Base-by-base conservation (phyloP, 2,888 invertebrate genomes). In the Andrena chrysosceles region DNA sequence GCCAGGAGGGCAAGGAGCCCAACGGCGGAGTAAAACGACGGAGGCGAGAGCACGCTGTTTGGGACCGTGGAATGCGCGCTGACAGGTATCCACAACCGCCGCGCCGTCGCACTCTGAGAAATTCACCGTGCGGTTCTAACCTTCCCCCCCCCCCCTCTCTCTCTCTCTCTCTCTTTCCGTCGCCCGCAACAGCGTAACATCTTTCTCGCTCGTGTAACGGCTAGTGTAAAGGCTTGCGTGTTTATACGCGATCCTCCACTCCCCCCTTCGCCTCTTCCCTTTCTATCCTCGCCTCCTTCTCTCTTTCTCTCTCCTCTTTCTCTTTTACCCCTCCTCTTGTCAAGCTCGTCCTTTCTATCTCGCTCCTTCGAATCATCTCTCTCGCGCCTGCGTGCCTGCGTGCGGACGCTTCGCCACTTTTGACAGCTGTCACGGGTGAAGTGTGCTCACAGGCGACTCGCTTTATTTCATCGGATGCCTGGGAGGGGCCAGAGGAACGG, bases 1-100 rank as follows among this genome's bases (percentile, higher is more conserved):
- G 56, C 20, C 23, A 26, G 23, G 56, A 26, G 56, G 20, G 23
- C 20, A 13, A 13, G 23, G 10, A 10, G 56, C 23, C 56, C 56
- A 26, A 20, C 10, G 23, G 54, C 23, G 56, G 23, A 4, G 20
- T 23, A 26, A 72, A 72, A 71, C 71, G 77, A 67, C 67, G n/a
- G 70, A 62, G 69, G 56, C 69, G 66, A 74, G 77, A 74, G 76
- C 81, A 82, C 84, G 84, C 80, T 86, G 90, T 56, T 56, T 89
- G 89, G 87, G 86, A 91, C 87, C 84, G 91, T 92, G 93, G 91
- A 93, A 93, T 92, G 92, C 89, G 90, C 90, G 91, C 92, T 91
- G 91, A 92, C 92, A 92, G 92, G 93, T 92, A 91, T 86, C 82
- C 89, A 42, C 42, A 42, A 83, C 87, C 85, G 83, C 87, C 84